A percentile compares a stretch with the other conserved stretches of the same genome.
Conservation (phyloP, 2,888 invertebrate species). For the Gymnoscelis rufifasciata region DNA sequence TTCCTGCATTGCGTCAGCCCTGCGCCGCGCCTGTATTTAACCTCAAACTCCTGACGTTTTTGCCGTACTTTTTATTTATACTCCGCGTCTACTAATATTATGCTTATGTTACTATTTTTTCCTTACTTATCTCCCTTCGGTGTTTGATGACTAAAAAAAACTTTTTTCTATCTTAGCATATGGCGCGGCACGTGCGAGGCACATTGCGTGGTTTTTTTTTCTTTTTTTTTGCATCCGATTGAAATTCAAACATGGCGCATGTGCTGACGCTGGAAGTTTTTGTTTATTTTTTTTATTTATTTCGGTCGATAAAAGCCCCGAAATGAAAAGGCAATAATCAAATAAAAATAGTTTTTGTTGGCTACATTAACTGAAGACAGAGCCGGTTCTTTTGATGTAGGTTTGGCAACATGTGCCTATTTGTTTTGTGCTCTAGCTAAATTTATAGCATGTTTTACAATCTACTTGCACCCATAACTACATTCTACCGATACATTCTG, state of each 20-base stretch:
- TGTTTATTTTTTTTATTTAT: slow-evolving; percentile 47
- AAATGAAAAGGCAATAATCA: slow-evolving; percentile 44
- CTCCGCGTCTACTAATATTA: slow-evolving; percentile 67
- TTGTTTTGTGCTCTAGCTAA: no score
- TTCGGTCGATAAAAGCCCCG: slow-evolving; percentile 43
- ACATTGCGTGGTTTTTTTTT: slow-evolving; percentile 55
- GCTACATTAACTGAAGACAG: slow-evolving; percentile 10
- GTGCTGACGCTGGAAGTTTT: slow-evolving; percentile 55
- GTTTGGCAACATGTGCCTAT: slow-evolving; percentile 5
- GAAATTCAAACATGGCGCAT: slow-evolving; percentile 69
- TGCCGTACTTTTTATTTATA: slow-evolving; percentile 60
- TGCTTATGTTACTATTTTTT: slow-evolving; percentile 76
- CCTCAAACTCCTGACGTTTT: slow-evolving; percentile 62
- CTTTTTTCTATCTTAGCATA: slow-evolving; percentile 58
- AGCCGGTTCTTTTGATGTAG: slow-evolving; percentile 7
- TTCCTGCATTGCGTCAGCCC: slow-evolving; percentile 6
- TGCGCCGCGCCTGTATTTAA: slow-evolving; percentile 53
- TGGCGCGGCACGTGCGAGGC: slow-evolving; percentile 70
- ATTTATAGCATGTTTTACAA: no score
- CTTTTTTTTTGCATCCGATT: slow-evolving; percentile 77
- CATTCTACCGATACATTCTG: no score
- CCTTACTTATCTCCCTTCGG: slow-evolving; percentile 57
- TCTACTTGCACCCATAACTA: no score
- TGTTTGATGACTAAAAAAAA: slow-evolving; percentile 69
- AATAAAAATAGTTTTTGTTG: slow-evolving; percentile 40